phyloP scores from a whole-genome alignment of 2,888 invertebrate genomes.

The Galerucella pusilla region DNA sequence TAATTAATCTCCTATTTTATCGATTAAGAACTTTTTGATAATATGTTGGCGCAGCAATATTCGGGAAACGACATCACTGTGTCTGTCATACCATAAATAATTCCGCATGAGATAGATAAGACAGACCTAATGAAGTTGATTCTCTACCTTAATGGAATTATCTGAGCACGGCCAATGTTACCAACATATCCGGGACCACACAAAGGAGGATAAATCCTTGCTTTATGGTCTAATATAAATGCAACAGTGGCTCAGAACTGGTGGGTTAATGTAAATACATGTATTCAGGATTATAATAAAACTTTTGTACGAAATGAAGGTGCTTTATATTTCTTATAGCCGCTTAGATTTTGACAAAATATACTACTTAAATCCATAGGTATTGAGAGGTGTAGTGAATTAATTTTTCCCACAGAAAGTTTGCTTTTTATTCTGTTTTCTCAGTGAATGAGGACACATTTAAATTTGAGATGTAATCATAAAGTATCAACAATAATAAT shows the following conservation, averaged over 20 bases:
- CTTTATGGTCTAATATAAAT: conserved; percentile 33
- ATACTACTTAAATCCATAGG: background rate
- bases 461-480: too few species aligned
- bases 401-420: background rate
- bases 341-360: conserved; percentile 7
- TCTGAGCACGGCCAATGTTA: conserved; percentile 22
- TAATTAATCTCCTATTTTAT: background rate
- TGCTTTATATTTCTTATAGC: conserved; percentile 3
- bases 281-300: conserved; percentile 15
- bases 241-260: conserved; percentile 25
- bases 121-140: conserved; percentile 35
- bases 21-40: background rate
- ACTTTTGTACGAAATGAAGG: conserved; percentile 12
- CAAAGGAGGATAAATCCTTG: conserved; percentile 35
- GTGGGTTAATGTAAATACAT: conserved; percentile 19
- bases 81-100: conserved; percentile 20
- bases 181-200: conserved; percentile 21
- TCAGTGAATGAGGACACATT: too few species aligned
- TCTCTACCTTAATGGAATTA: conserved; percentile 34
- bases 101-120: conserved; percentile 6
- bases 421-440: too few species aligned
- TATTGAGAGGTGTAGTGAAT: background rate
- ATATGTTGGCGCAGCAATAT: background rate
- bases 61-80: background rate
- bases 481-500: too few species aligned